Evolutionary conservation across 2,888 invertebrate species (phyloP).

Genomic region (Brachypterus glaber): DNA sequence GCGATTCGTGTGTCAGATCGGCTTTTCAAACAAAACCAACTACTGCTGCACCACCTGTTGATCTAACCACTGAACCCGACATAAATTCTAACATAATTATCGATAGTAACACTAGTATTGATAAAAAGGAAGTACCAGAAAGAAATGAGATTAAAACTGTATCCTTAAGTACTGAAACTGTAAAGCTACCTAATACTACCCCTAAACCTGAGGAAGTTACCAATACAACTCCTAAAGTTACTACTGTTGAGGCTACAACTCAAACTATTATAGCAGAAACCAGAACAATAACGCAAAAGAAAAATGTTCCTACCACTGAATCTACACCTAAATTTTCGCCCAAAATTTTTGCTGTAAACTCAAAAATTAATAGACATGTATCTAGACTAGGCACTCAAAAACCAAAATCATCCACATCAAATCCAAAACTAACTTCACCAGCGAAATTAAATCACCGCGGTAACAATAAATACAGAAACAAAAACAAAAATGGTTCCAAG

Average conservation of each 20-base stretch:
- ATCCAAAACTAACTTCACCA: not conserved
- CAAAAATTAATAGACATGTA: too few relatives aligned
- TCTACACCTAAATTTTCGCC: not conserved
- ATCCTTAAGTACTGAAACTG: too few relatives aligned
- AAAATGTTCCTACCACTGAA: not conserved
- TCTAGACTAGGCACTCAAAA: not conserved
- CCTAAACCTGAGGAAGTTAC: not conserved
- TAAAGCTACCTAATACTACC: not conserved
- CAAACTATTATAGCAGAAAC: slow-evolving; percentile 2
- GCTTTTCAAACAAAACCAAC: slow-evolving; percentile 36
- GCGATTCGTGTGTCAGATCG: slow-evolving; percentile 52
- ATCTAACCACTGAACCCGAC: slow-evolving; percentile 23
- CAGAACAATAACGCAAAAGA: not conserved
- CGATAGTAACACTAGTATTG: not conserved
- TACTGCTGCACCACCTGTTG: slow-evolving; percentile 24
- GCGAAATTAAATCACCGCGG: too few relatives aligned
- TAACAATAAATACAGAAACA: not conserved
- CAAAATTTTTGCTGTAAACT: too few relatives aligned
- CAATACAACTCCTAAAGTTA: not conserved
- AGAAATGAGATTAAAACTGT: too few relatives aligned
- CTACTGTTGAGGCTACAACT: slow-evolving; percentile 1
- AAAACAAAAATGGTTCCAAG: slow-evolving; percentile 1
- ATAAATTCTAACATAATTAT: slow-evolving; percentile 19
- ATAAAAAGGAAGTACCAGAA: slow-evolving; percentile 8
- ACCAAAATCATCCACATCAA: not conserved